Conservation (phyloP, 2,797 vertebrate species). For the Artibeus lituratus region DNA sequence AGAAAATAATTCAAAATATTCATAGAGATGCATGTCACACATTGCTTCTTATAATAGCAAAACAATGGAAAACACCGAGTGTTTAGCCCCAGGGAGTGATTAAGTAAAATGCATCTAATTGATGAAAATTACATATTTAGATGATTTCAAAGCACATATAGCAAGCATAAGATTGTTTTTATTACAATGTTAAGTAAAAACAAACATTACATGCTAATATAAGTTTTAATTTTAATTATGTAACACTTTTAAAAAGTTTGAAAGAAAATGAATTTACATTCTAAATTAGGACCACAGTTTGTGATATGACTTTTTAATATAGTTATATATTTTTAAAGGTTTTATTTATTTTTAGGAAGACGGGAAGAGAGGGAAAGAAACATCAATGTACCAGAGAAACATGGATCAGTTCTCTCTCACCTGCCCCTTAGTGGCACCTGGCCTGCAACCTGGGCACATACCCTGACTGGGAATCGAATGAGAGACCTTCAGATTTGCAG, state of each 20-base stretch:
- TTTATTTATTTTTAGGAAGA: neutral
- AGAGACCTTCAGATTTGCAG: neutral
- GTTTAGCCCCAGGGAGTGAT: neutral
- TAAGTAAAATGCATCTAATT: neutral
- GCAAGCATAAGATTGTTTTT: slow-evolving; percentile 39
- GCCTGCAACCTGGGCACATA: neutral
- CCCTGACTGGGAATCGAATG: neutral
- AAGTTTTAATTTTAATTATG: slow-evolving; percentile 11
- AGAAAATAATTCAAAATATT: slow-evolving; percentile 46
- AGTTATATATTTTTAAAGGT: neutral
- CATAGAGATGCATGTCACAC: neutral
- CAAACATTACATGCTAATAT: slow-evolving; percentile 15
- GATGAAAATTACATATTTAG: slow-evolving; percentile 30
- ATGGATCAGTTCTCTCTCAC: neutral
- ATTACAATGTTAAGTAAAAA: slow-evolving; percentile 19
- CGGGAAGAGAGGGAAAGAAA: neutral
- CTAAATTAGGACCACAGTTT: neutral
- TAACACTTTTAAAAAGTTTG: neutral
- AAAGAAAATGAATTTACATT: neutral
- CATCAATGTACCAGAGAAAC: neutral
- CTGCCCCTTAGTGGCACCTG: no score
- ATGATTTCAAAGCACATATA: slow-evolving; percentile 34
- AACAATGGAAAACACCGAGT: neutral
- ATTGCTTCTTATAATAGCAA: neutral
- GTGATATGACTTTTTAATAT: neutral